Conservation (phyloP, 1,140 invertebrate genomes). For the Zaprionus inermis region DNA sequence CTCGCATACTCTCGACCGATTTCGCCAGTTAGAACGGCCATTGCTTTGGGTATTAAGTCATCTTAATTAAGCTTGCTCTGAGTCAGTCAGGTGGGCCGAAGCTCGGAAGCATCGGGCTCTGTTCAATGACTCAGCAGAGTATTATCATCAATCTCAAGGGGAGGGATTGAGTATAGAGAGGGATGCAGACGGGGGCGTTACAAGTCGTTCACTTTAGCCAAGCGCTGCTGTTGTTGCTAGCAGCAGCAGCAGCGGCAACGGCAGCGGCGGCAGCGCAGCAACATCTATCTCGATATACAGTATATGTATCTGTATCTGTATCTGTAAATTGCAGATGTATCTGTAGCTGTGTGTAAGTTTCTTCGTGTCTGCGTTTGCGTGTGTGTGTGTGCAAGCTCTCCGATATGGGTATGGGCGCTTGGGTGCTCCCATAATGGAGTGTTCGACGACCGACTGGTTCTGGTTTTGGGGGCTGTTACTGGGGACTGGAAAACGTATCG, state of each 20-base stretch:
- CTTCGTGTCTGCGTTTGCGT: background rate
- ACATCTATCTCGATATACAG: constrained; percentile 37
- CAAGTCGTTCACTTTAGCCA: constrained; percentile 51
- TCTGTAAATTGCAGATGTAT: constrained; percentile 20
- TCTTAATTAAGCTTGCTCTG: constrained; percentile 59
- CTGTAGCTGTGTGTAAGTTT: constrained; percentile 30
- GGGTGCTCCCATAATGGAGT: constrained; percentile 57
- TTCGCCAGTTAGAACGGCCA: constrained; percentile 62
- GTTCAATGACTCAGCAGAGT: constrained; percentile 56
- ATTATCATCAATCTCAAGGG: constrained; percentile 31
- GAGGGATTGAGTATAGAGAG: background rate
- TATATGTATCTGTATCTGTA: constrained; percentile 21
- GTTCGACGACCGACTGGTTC: constrained; percentile 52
- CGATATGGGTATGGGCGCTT: constrained; percentile 61
- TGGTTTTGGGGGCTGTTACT: constrained; percentile 61
- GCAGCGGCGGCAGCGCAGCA: background rate
- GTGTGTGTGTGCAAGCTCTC: constrained; percentile 24
- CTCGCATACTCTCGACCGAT: no score
- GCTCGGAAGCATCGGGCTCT: constrained; percentile 22
- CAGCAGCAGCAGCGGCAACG: no score
- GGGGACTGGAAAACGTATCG: constrained; percentile 58
- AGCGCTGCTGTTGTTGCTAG: constrained; percentile 47
- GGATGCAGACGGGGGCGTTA: constrained; percentile 32
- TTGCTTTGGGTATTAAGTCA: constrained; percentile 72
- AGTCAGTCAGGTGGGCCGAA: constrained; percentile 58